These are phyloP conservation scores for Nesidiocoris tenuis DNA, from an alignment of 2,888 invertebrate species.

Conservation along the genomic window DNA sequence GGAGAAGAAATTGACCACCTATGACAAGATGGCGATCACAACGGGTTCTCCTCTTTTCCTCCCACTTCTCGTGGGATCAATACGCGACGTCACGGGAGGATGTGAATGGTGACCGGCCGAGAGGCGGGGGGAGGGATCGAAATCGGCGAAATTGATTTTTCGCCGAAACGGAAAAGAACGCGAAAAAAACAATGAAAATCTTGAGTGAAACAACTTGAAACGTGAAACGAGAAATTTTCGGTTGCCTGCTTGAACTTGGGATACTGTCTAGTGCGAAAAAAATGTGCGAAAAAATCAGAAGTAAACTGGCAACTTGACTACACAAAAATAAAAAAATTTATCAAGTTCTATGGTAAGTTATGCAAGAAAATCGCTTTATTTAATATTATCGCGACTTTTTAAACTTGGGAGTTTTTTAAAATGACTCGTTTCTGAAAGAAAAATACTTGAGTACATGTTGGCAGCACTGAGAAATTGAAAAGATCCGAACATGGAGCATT, in stretches of 20 bases:
- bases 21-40: conserved; percentile 58
- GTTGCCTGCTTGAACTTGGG: background rate
- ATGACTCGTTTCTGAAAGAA: no score
- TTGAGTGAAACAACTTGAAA: background rate
- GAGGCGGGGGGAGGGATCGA: conserved; percentile 6
- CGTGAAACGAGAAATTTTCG: background rate
- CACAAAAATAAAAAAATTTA: no score
- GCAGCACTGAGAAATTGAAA: no score
- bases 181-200: background rate
- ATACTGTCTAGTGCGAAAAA: no score
- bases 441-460: no score
- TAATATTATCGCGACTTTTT: no score
- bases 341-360: no score
- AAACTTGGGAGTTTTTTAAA: no score
- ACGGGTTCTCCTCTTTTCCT: conserved; percentile 56
- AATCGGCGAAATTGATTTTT: background rate
- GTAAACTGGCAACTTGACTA: no score
- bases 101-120: background rate
- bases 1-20: conserved; percentile 54
- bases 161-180: background rate
- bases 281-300: no score
- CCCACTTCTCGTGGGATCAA: conserved; percentile 54
- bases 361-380: no score
- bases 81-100: conserved; percentile 57
- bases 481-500: no score